Evolutionary conservation across 2,113 vertebrate genomes (phyloP), one percentile per base, ranked within the genome.

Genomic region (Salminus brasiliensis): DNA sequence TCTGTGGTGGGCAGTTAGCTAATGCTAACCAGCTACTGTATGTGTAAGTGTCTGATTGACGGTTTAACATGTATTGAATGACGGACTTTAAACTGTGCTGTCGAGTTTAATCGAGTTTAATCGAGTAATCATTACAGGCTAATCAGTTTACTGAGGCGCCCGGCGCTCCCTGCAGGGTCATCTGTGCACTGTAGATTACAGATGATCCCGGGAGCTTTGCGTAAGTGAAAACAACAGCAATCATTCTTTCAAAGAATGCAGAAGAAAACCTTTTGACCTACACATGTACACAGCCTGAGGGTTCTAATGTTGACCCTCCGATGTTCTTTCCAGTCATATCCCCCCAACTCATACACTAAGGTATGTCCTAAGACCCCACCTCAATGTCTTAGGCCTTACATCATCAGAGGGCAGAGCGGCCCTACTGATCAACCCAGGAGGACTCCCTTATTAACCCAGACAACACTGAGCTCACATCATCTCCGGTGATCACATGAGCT

Each of bases 401-500:
- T 74, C 23, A 74, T 59, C 27, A 41, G 25, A 23, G 23, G 13
- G 15, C 21, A 23, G 41, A 34, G 55, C 5, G 21, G 43, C 4
- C 13, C 41, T 27, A 12, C 2, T 23, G 30, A 65, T 49, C 32
- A n/a, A 23, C 30, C 18, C 25, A n/a, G 36, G 12, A 6, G 59
- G n/a, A 62, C 12, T 60, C 59, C 3, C 16, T 29, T 3, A 12
- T 18, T 32, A 62, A 62, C 3, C 59, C 5, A 34, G 59, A 65
- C n/a, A 15, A 30, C 13, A 15, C 2, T 75, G 62, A 76, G n/a
- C 25, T 67, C 62, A 76, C 32, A 30, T 68, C 47, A 23, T 43
- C 49, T 29, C 45, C 34, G 43, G 34, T 27, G 47, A 76, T 29
- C 63, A 29, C 74, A 66, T 49, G 59, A 53, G 30, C 62, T 53